Conservation (phyloP, 2,113 vertebrate genomes). For the Stictonetta naevosa region DNA sequence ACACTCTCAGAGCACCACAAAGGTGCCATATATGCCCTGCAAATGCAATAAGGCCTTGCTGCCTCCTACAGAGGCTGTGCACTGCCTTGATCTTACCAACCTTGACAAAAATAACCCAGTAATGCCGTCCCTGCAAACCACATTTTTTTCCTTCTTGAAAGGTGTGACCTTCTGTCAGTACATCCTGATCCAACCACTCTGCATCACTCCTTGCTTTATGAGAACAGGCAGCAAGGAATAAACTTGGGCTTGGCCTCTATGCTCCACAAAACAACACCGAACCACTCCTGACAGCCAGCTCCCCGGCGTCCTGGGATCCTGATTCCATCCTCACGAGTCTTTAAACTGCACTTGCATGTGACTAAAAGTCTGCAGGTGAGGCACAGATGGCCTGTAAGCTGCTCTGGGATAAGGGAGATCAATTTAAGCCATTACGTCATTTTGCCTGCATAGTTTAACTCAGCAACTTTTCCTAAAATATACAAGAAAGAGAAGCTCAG, state of each 20-base stretch:
- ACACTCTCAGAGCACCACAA: not conserved
- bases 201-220: not conserved
- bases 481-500: not conserved
- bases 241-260: not conserved
- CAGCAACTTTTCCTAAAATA: not conserved
- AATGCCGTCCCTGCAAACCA: rapidly evolving
- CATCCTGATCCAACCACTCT: not conserved
- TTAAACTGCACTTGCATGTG: not conserved
- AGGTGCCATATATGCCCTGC: not conserved
- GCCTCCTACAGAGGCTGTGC: not conserved
- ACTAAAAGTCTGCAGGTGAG: not conserved
- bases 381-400: not conserved
- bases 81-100: not conserved
- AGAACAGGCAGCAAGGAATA: not conserved
- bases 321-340: not conserved
- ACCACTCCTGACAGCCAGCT: not conserved
- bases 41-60: not conserved
- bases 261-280: not conserved
- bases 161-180: not conserved
- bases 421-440: not conserved
- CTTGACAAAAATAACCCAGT: not conserved
- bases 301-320: not conserved
- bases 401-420: not conserved
- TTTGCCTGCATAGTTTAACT: not conserved
- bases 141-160: not conserved